Evolutionary conservation across 2,797 vertebrate genomes (phyloP).

Genomic region (Platyrinchus mystaceus): DNA sequence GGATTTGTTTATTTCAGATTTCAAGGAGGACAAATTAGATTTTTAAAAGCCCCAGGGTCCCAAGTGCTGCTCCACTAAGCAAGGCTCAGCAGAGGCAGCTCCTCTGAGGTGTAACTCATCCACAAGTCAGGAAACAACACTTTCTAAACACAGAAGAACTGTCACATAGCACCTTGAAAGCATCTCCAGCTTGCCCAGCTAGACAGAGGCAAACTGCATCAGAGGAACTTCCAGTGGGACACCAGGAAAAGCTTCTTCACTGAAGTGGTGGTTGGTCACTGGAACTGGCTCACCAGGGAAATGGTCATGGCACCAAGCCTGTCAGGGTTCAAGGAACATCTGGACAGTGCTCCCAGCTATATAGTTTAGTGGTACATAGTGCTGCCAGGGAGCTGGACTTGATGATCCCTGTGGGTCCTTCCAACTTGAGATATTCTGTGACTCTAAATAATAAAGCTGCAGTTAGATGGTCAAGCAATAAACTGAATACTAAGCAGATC

Average conservation of each 20-base stretch:
- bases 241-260: not conserved
- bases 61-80: not conserved
- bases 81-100: not conserved
- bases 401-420: not conserved
- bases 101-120: rapidly evolving
- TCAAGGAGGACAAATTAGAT: not conserved
- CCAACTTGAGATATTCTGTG: not conserved
- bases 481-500: not conserved
- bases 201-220: not conserved
- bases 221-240: not conserved
- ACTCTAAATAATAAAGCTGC: not conserved
- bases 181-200: not conserved
- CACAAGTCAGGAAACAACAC: not conserved
- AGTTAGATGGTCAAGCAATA: not conserved
- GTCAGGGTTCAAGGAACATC: not conserved
- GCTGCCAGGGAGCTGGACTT: not conserved
- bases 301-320: rapidly evolving
- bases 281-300: not conserved
- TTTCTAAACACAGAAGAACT: not conserved
- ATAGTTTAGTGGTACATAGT: not conserved
- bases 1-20: not conserved
- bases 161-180: not conserved
- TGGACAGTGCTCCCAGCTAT: not conserved
- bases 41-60: not conserved
- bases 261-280: not conserved